Evolutionary conservation across 2,113 vertebrate genomes (phyloP).

Genomic region (Vanacampus margaritifer): DNA sequence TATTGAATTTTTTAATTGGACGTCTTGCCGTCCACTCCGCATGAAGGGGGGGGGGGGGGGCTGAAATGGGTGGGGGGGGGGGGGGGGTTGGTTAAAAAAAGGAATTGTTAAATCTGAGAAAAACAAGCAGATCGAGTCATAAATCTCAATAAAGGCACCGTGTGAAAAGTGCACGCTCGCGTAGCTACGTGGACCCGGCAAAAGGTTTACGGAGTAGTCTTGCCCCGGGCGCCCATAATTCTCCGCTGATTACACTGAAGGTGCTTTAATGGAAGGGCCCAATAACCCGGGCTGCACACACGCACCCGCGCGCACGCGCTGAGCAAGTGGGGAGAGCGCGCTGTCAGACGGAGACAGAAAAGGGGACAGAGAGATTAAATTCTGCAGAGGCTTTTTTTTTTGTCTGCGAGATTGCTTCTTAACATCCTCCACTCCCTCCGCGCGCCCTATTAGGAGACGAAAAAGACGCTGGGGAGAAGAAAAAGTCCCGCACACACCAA

Average conservation of each 20-base stretch:
- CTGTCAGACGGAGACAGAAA: slow-evolving; percentile 70
- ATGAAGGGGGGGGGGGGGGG: neutral
- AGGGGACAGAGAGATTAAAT: slow-evolving; percentile 74
- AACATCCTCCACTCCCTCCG: slow-evolving; percentile 64
- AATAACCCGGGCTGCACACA: slow-evolving; percentile 37
- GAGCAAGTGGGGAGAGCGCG: slow-evolving; percentile 32
- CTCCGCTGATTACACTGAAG: slow-evolving; percentile 69
- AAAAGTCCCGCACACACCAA: slow-evolving; percentile 43
- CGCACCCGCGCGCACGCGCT: slow-evolving; percentile 13
- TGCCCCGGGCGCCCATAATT: slow-evolving; percentile 59
- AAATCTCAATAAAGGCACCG: slow-evolving; percentile 3
- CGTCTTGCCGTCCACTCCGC: slow-evolving; percentile 4
- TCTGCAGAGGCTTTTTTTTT: slow-evolving; percentile 73
- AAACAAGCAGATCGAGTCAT: slow-evolving; percentile 4
- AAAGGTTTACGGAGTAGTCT: slow-evolving; percentile 41
- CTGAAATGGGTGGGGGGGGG: neutral
- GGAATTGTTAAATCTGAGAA: slow-evolving; percentile 33
- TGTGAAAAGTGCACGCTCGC: slow-evolving; percentile 1
- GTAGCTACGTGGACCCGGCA: slow-evolving; percentile 36
- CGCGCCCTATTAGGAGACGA: slow-evolving; percentile 59
- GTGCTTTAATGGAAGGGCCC: slow-evolving; percentile 69
- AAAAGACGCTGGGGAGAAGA: slow-evolving; percentile 40
- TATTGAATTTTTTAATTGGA: slow-evolving; percentile 49
- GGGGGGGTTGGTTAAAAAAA: slow-evolving; percentile 4
- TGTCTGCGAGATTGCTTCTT: slow-evolving; percentile 74